These are phyloP conservation scores for Carpatolechia fugitivella DNA, from an alignment of 2,888 invertebrate genomes.

Conservation along the genomic window DNA sequence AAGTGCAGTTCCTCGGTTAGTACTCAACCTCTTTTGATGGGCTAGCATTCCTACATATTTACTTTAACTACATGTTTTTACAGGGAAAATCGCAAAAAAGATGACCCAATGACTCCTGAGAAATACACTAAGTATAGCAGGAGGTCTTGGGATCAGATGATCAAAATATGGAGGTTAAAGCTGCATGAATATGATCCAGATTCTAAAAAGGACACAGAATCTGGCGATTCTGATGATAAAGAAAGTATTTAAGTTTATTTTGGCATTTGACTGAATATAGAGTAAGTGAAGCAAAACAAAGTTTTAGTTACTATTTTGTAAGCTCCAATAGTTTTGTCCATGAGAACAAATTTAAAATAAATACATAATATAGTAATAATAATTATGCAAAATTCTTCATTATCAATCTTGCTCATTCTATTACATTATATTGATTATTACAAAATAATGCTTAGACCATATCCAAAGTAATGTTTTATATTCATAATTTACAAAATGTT, in stretches of 20 bases:
- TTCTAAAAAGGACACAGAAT: constrained; percentile 16
- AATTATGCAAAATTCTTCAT: no score
- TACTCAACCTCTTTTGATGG: no score
- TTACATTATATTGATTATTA: no score
- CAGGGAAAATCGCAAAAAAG: constrained; percentile 81
- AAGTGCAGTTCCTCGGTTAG: constrained; percentile 84
- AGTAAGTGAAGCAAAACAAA: not conserved
- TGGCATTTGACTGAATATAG: not conserved
- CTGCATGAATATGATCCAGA: constrained; percentile 87
- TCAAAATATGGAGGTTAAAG: constrained; percentile 91
- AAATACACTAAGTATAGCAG: constrained; percentile 93
- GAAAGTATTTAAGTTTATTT: not conserved
- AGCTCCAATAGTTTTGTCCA: not conserved
- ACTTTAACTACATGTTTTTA: constrained; percentile 30
- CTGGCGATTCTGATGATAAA: constrained; percentile 22
- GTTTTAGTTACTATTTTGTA: not conserved
- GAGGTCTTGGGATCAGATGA: constrained; percentile 94
- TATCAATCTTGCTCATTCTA: no score
- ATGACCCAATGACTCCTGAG: constrained; percentile 94
- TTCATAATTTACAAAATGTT: no score
- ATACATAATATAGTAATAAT: no score
- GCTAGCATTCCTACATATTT: no score
- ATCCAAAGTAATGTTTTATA: no score
- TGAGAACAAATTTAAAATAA: no score
- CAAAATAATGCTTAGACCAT: no score